Conservation (phyloP, 2,113 vertebrate species). For the Eonycteris spelaea region DNA sequence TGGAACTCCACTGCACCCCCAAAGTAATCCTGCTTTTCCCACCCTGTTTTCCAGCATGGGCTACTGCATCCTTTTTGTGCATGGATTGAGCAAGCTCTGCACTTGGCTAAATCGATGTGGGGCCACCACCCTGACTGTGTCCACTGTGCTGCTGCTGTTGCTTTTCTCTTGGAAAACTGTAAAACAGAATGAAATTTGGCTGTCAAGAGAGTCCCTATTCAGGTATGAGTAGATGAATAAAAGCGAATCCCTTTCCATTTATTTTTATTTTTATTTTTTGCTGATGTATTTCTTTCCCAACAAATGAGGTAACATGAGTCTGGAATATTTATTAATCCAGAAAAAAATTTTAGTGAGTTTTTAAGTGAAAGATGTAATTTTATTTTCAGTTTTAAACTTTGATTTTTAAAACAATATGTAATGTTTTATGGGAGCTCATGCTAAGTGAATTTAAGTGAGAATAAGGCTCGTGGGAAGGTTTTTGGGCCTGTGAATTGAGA, state of each 20-base stretch:
- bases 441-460: neutral
- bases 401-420: neutral
- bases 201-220: slow-evolving; percentile 96
- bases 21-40: neutral
- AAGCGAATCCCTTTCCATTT: neutral
- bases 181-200: slow-evolving; percentile 96
- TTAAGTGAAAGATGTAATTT: neutral
- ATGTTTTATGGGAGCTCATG: neutral
- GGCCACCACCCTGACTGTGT: slow-evolving; percentile 82
- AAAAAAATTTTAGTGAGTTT: neutral
- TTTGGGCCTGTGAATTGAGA: neutral
- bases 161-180: slow-evolving; percentile 96
- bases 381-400: slow-evolving; percentile 3
- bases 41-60: slow-evolving; percentile 89
- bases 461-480: neutral
- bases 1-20: neutral
- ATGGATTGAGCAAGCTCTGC: slow-evolving; percentile 90
- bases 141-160: slow-evolving; percentile 88
- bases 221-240: slow-evolving; percentile 79
- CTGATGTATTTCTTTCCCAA: neutral
- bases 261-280: neutral
- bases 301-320: neutral
- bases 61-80: slow-evolving; percentile 95
- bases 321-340: neutral
- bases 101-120: slow-evolving; percentile 86